A percentile compares a stretch with the other conserved stretches of the same genome.
Conservation (phyloP, 2,888 invertebrate species). For the Trimorus sp. region DNA sequence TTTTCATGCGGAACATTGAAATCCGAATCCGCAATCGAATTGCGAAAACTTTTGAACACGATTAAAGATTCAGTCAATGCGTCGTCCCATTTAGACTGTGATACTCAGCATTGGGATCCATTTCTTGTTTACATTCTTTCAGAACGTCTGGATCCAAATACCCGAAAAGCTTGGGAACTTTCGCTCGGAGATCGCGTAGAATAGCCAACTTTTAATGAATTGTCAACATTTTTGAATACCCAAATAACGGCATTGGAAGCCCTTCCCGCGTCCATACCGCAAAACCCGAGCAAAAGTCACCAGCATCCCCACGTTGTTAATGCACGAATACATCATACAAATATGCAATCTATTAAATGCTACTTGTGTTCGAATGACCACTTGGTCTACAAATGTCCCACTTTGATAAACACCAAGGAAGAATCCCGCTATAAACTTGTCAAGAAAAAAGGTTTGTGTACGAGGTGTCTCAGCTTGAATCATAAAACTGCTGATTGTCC, state of each 20-base stretch:
- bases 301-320: no score
- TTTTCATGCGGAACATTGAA: not conserved
- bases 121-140: constrained; percentile 1
- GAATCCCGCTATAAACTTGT: not conserved
- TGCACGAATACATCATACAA: no score
- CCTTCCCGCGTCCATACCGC: not conserved
- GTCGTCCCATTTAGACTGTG: not conserved
- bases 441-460: not conserved
- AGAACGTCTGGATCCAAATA: not conserved
- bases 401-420: not conserved
- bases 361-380: not conserved
- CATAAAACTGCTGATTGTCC: not conserved
- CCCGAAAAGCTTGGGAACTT: constrained; percentile 12
- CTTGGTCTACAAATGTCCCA: constrained; percentile 5
- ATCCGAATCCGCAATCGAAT: not conserved
- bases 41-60: not conserved
- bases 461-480: not conserved
- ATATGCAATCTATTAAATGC: no score
- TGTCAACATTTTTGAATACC: constrained; percentile 6
- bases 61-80: constrained; percentile 1
- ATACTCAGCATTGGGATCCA: constrained; percentile 8
- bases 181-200: constrained; percentile 15
- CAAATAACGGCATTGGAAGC: constrained; percentile 8
- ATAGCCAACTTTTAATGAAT: not conserved
- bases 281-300: no score